These are phyloP conservation scores for Suillia variegata DNA, from an alignment of 2,888 invertebrate genomes.

Conservation along the genomic window DNA sequence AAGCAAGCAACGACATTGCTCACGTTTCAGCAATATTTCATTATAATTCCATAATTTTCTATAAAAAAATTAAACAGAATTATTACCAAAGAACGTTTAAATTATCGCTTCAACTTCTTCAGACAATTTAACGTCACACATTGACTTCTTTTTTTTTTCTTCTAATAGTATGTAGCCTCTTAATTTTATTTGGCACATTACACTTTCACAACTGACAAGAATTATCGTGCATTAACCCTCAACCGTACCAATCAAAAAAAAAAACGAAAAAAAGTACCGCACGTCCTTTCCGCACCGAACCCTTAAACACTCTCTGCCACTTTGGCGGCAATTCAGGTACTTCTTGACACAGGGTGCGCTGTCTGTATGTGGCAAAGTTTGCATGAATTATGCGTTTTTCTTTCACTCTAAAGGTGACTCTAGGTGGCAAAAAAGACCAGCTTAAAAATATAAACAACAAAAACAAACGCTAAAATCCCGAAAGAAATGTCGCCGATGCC, in stretches of 20 bases:
- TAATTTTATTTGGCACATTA: conserved; percentile 48
- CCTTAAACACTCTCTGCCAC: too few species aligned
- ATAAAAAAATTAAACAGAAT: conserved; percentile 14
- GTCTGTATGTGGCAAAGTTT: conserved; percentile 18
- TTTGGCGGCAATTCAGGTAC: not conserved
- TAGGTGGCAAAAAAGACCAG: too few species aligned
- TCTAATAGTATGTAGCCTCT: conserved; percentile 35
- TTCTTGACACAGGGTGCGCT: conserved; percentile 2
- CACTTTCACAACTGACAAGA: conserved; percentile 41
- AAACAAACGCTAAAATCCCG: conserved; percentile 15
- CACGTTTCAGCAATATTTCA: conserved; percentile 54
- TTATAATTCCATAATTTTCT: conserved; percentile 34
- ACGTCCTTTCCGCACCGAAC: not conserved
- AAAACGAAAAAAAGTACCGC: not conserved
- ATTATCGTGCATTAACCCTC: conserved; percentile 38
- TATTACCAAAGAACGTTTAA: too few species aligned
- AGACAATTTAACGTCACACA: not conserved
- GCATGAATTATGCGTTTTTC: conserved; percentile 44
- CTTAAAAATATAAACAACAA: conserved; percentile 36
- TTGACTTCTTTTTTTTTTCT: conserved; percentile 34
- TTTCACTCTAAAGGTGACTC: conserved; percentile 43
- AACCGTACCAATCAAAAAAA: too few species aligned
- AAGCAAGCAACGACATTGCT: conserved; percentile 14
- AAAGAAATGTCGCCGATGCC: not conserved
- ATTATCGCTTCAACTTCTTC: not conserved